A percentile compares a stretch with the other conserved stretches of the same genome.
phyloP scores from a whole-genome alignment of 2,113 vertebrate species.

The Ciconia boyciana region DNA sequence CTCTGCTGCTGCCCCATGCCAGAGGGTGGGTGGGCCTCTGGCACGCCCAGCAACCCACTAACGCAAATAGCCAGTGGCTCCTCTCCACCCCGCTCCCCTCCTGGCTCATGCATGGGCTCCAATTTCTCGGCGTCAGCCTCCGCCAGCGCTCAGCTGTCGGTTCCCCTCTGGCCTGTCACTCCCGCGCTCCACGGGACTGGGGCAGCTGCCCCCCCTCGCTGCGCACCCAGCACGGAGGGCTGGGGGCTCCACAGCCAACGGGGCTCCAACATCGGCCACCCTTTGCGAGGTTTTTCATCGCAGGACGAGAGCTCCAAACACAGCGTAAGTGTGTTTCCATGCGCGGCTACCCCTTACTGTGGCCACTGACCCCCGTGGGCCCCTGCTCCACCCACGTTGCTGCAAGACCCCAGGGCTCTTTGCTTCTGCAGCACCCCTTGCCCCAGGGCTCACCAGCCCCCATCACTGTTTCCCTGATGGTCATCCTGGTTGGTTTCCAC shows the following conservation, averaged over 20 bases:
- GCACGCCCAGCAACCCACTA: constrained; percentile 35
- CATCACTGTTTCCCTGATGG: rapidly evolving
- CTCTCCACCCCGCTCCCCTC: background rate
- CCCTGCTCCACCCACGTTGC: background rate
- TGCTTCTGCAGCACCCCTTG: no score
- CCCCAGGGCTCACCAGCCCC: background rate
- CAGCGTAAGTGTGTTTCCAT: background rate
- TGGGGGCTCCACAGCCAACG: background rate
- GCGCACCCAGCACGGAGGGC: background rate
- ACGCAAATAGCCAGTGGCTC: constrained; percentile 23
- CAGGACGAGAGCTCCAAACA: rapidly evolving
- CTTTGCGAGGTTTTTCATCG: background rate
- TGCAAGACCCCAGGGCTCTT: background rate
- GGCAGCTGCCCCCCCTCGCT: constrained; percentile 23
- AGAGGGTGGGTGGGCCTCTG: background rate
- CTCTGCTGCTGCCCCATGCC: background rate
- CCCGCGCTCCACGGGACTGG: constrained; percentile 1
- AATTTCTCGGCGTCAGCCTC: constrained; percentile 80
- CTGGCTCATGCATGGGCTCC: constrained; percentile 59
- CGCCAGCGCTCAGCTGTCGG: constrained; percentile 72
- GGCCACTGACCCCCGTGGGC: background rate
- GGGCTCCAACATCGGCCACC: background rate
- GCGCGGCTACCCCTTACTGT: rapidly evolving
- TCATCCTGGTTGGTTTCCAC: background rate
- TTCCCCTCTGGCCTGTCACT: constrained; percentile 78